Evolutionary conservation across 1,140 invertebrate species (phyloP), one percentile per base, ranked within the genome.

Genomic region (Drosophila hydei): DNA sequence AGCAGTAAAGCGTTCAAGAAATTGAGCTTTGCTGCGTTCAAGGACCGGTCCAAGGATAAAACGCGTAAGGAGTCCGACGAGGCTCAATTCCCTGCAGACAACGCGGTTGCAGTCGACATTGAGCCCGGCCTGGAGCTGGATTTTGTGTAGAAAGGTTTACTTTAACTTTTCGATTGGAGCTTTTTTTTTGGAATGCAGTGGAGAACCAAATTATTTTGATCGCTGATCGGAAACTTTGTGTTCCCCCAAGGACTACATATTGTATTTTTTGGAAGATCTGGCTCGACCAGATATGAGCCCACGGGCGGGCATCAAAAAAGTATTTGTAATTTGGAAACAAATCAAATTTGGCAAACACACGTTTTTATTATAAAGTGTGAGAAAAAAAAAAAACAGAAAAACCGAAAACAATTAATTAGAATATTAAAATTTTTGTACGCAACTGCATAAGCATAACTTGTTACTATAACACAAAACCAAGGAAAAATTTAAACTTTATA

Each of bases 101-200:
- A 90, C 55, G 88, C 80, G 25, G 87, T 91, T 61, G 90, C 90
- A 58, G 89, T 91, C 30, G 85, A 91, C 38, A 91, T 91, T 77
- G 90, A 91, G 72, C 75, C 87, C 23, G 89, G 83, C 16, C 63
- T 90, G 68, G 89, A 91, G 68, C 79, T 91, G 23, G 90, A 91
- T 75, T 91, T 91, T 89, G 90, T 91, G 56, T 91, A 83, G 70
- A 77, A 50, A 27, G 11, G 38, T 36, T 64, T 36, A 27, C 50
- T 30, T 47, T 8, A 38, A 64, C 30, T 62, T 76, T 71, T 68
- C 67, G 64, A 75, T 64, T 87, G 62, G 69, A n/a, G 21, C 79
- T 84, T 83, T 74, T 78, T 78, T 74, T 52, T 33, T 33, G 30
- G 30, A 33, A 11, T 11, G 30, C 36, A 43, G 55, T 43, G 50